Base-by-base conservation (phyloP, 2,113 vertebrate genomes). In the Blennius ocellaris region DNA sequence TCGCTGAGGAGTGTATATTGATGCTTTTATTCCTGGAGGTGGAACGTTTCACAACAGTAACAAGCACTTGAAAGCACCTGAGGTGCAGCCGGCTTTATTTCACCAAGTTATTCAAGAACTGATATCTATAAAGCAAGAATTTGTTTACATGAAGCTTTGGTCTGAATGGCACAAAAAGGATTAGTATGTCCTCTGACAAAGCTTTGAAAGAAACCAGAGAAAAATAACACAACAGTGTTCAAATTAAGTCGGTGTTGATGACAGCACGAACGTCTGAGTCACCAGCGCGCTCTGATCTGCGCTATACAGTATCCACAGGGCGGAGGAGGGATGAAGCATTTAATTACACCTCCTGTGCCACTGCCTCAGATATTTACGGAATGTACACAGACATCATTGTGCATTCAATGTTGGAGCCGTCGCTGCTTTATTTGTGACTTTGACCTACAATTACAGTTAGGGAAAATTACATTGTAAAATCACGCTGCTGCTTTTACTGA, bases 291-390 rank as follows among this genome's bases (percentile, higher is more conserved):
- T 73, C 40, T 58, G 74, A 51, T 65, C 40, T 47, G 51, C 21
- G 21, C 44, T 40, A 11, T 52, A 53, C 37, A 39, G 11, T 59
- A 43, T 43, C 30, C 8, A 49, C 6, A 8, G 2, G 52, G 30
- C n/a, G 6, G 52, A 52, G 58, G 53, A 68, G 61, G 55, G 62
- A 63, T 45, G 10, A 40, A 49, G 67, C 41, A 52, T 73, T 67
- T 64, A 37, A 82, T 74, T 12, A 60, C 49, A 47, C 49, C 41
- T 40, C 14, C 44, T 43, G 41, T 2, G 14, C 11, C 16, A 40
- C 67, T 6, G 6, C 36, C 21, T 67, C 51, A 38, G 49, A 64
- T 45, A 37, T 49, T 53, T 73, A 40, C n/a, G 51, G 56, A 71
- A 36, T 58, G 39, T 30, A 56, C 15, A 53, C 15, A 39, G 49